phyloP scores from a whole-genome alignment of 53 echinoderm and acorn worm species.

The Stichopus horrens region DNA sequence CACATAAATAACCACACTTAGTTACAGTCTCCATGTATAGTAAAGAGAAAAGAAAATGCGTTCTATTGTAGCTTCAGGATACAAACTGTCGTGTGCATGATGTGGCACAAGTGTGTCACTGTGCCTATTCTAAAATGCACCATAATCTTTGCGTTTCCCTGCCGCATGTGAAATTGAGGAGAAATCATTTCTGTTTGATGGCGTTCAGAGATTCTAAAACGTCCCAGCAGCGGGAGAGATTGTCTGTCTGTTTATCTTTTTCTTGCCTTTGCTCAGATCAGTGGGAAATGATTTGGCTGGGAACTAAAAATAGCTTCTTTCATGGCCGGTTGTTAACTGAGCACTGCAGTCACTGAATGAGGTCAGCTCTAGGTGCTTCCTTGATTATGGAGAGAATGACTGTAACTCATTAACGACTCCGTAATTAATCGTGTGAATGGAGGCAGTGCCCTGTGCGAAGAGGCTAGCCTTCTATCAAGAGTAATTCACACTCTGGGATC shows the following conservation, averaged over 20 bases:
- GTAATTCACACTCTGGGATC: not conserved
- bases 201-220: conserved; percentile 18
- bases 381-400: not conserved
- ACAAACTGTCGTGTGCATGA: not conserved
- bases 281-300: conserved; percentile 3
- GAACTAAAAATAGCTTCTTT: conserved; percentile 23
- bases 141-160: not conserved
- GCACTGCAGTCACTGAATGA: conserved; percentile 8
- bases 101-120: not conserved
- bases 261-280: not conserved
- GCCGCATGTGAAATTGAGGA: conserved; percentile 19
- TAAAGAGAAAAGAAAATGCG: no score
- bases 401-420: conserved; percentile 27
- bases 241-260: conserved; percentile 9
- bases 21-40: no score
- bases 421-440: conserved; percentile 38
- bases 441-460: not conserved
- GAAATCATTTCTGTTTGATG: conserved; percentile 25
- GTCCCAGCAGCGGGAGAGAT: conserved; percentile 4
- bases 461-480: not conserved
- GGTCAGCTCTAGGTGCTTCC: conserved; percentile 17
- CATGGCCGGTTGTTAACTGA: not conserved
- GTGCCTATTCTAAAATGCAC: not conserved
- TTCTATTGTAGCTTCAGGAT: no score
- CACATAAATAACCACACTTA: no score